These are phyloP conservation scores for Pterostichus niger DNA, from an alignment of 2,888 invertebrate genomes.

Conservation along the genomic window DNA sequence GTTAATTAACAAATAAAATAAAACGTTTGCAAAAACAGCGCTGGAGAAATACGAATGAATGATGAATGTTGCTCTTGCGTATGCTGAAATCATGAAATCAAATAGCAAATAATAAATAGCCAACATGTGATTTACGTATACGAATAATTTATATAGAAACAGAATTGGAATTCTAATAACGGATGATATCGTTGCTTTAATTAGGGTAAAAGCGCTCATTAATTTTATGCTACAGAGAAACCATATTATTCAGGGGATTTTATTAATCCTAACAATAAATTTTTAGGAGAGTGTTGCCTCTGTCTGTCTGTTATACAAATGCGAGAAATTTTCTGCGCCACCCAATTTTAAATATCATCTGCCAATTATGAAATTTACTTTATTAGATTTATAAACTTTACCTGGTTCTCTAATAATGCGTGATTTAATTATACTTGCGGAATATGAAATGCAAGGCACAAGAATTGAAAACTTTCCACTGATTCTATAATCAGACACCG, in stretches of 20 bases:
- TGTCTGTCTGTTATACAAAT: no score
- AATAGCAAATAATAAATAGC: slow-evolving; percentile 52
- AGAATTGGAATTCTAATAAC: slow-evolving; percentile 64
- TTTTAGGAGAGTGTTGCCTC: slow-evolving; percentile 30
- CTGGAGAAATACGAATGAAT: background rate
- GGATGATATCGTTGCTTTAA: slow-evolving; percentile 52
- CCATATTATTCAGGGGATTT: slow-evolving; percentile 64
- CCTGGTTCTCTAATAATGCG: slow-evolving; percentile 11
- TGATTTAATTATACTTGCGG: slow-evolving; percentile 10
- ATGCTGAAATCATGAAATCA: background rate
- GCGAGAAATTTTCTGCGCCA: background rate
- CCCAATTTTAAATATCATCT: slow-evolving; percentile 20
- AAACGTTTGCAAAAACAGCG: background rate
- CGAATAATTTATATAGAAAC: slow-evolving; percentile 50
- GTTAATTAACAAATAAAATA: slow-evolving; percentile 63
- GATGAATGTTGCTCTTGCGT: background rate
- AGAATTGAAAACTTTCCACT: background rate
- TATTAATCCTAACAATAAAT: slow-evolving; percentile 65
- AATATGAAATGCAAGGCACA: slow-evolving; percentile 2
- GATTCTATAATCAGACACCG: background rate
- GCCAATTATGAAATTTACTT: slow-evolving; percentile 10
- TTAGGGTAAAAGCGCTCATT: slow-evolving; percentile 66
- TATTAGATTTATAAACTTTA: slow-evolving; percentile 26
- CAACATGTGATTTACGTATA: slow-evolving; percentile 54
- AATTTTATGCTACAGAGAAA: slow-evolving; percentile 51